phyloP scores from a whole-genome alignment of 2,888 invertebrate species.

The Eristalis tenax region DNA sequence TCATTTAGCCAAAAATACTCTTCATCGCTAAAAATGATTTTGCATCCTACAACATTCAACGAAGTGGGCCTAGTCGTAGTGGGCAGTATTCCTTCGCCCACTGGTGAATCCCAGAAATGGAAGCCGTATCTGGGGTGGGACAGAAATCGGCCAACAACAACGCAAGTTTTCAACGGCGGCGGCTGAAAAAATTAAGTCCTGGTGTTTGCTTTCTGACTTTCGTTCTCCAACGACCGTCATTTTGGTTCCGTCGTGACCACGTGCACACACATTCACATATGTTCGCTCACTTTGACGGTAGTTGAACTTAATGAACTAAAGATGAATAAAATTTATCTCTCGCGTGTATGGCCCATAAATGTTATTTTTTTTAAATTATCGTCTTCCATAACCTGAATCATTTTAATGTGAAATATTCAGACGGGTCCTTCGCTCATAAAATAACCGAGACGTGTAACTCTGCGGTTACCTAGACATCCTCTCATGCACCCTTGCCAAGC shows the following conservation, averaged over 20 bases:
- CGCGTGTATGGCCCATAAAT: neutral
- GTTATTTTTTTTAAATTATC: neutral
- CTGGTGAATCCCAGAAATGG: too few species aligned
- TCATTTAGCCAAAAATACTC: too few species aligned
- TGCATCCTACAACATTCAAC: too few species aligned
- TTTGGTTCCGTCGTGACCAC: neutral
- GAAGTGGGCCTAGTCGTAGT: too few species aligned
- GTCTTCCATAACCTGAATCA: neutral
- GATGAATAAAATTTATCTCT: neutral
- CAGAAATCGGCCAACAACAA: too few species aligned
- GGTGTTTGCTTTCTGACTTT: too few species aligned
- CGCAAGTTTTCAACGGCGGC: too few species aligned
- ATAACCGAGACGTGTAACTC: neutral
- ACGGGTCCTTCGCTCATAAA: neutral
- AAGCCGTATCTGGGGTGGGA: too few species aligned
- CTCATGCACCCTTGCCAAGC: neutral
- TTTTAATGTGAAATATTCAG: neutral
- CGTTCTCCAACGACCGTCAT: neutral
- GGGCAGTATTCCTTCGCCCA: too few species aligned
- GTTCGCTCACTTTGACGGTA: neutral
- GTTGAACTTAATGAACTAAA: neutral
- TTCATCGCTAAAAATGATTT: too few species aligned
- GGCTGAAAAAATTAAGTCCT: too few species aligned
- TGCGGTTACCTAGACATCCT: neutral
- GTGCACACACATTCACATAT: neutral